These are phyloP conservation scores for Sprattus sprattus DNA, from an alignment of 2,113 vertebrate species.

Conservation along the genomic window DNA sequence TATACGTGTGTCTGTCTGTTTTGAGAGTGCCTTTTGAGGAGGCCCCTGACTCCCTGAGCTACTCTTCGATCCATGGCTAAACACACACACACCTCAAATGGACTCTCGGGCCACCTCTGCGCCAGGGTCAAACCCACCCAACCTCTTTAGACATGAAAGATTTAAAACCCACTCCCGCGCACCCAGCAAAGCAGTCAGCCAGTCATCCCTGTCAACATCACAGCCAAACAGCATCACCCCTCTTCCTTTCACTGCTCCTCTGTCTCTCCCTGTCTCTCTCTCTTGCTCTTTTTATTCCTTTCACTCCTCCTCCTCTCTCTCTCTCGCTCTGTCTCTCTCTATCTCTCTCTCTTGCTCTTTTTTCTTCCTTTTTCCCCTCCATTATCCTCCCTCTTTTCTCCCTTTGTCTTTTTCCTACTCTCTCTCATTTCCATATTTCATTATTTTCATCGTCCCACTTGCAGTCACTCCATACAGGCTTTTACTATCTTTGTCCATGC, in stretches of 20 bases:
- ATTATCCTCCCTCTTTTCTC: neutral
- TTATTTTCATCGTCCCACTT: neutral
- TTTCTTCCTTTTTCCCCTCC: no score
- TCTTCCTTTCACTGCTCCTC: neutral
- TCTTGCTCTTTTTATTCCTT: neutral
- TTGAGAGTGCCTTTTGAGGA: neutral
- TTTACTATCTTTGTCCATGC: neutral
- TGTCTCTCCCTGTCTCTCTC: neutral
- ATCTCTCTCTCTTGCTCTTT: no score
- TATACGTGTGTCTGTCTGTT: neutral
- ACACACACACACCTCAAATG: slow-evolving; percentile 11
- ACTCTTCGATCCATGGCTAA: neutral
- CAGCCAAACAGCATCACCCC: neutral
- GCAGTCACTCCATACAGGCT: neutral
- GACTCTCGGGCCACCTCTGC: neutral
- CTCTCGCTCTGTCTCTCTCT: neutral
- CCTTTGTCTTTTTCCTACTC: neutral
- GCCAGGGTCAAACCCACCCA: neutral
- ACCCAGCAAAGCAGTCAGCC: neutral
- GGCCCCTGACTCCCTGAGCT: neutral
- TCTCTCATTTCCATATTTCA: neutral
- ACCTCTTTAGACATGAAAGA: neutral
- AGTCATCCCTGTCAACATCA: neutral
- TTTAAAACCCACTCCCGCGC: neutral
- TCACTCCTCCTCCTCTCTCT: neutral